phyloP scores from a whole-genome alignment of 2,113 vertebrate species.

The Phalacrocorax pelagicus region DNA sequence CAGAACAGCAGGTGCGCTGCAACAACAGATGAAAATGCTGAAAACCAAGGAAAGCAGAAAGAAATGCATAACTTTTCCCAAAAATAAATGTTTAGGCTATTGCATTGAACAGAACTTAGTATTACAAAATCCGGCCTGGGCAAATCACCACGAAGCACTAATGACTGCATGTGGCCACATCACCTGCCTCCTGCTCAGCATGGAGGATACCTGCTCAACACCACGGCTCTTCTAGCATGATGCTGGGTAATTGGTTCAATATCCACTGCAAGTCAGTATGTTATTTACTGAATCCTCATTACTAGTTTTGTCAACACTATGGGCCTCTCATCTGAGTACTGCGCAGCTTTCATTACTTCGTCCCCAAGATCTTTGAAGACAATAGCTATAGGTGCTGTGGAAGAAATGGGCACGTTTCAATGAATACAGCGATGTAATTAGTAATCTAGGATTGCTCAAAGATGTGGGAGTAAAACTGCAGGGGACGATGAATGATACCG shows the following conservation, averaged over 20 bases:
- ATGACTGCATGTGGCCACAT: neutral
- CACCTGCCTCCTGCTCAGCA: too few species aligned
- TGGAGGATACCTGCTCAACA: neutral
- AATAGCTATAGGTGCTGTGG: neutral
- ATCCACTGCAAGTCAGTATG: neutral
- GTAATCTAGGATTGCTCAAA: neutral
- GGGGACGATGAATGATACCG: neutral
- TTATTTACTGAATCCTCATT: neutral
- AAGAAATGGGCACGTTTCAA: fast-evolving
- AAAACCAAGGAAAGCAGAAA: neutral
- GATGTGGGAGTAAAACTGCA: neutral
- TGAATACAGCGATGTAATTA: neutral
- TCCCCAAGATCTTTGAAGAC: neutral
- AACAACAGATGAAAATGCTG: neutral
- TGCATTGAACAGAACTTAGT: neutral
- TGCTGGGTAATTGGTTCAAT: neutral
- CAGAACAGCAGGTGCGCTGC: too few species aligned
- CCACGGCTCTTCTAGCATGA: neutral
- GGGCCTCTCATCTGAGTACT: too few species aligned
- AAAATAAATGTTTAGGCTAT: neutral
- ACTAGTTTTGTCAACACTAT: neutral
- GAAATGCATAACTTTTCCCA: neutral
- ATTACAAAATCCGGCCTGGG: neutral
- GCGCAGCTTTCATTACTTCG: neutral
- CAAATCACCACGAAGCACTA: fast-evolving